A percentile compares a stretch with the other conserved stretches of the same genome.
Evolutionary conservation across 2,888 invertebrate species (phyloP).

Genomic region (Synergus gifuensis): DNA sequence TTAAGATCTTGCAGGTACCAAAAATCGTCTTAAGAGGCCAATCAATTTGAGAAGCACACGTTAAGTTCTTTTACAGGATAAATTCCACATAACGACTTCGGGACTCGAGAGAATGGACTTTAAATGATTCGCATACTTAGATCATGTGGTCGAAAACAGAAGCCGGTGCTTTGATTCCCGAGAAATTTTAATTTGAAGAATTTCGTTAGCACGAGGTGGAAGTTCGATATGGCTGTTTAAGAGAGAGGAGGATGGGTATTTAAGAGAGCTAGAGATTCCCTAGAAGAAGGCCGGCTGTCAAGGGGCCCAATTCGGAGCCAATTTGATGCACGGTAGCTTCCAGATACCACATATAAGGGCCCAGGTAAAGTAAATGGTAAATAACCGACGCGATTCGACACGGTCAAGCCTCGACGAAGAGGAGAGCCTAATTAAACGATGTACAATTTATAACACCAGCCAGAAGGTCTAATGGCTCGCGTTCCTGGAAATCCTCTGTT

Average conservation of each 20-base stretch:
- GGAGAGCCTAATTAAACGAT: conserved; percentile 77
- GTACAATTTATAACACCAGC: conserved; percentile 78
- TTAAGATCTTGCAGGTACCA: conserved; percentile 27
- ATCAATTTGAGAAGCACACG: conserved; percentile 39
- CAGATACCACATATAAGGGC: conserved; percentile 61
- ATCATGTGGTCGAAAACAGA: conserved; percentile 18
- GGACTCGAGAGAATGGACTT: background rate
- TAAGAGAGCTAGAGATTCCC: conserved; percentile 4
- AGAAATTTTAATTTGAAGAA: conserved; percentile 39
- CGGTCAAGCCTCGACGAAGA: conserved; percentile 56
- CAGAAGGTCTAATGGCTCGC: conserved; percentile 77
- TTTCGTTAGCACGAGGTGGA: conserved; percentile 19
- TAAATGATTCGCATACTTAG: conserved; percentile 21
- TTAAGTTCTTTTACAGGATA: conserved; percentile 20
- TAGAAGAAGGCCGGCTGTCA: conserved; percentile 33
- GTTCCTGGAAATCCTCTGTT: conserved; percentile 76
- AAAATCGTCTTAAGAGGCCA: conserved; percentile 31
- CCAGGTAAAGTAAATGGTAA: conserved; percentile 68
- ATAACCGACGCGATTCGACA: conserved; percentile 64
- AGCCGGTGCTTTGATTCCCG: conserved; percentile 36
- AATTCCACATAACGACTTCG: conserved; percentile 25
- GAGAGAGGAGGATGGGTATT: background rate
- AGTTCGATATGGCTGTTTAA: background rate
- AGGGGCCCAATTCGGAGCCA: conserved; percentile 66
- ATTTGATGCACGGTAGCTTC: conserved; percentile 73